Base-by-base conservation (phyloP, 2,797 vertebrate species). In the Tenualosa ilisha region DNA sequence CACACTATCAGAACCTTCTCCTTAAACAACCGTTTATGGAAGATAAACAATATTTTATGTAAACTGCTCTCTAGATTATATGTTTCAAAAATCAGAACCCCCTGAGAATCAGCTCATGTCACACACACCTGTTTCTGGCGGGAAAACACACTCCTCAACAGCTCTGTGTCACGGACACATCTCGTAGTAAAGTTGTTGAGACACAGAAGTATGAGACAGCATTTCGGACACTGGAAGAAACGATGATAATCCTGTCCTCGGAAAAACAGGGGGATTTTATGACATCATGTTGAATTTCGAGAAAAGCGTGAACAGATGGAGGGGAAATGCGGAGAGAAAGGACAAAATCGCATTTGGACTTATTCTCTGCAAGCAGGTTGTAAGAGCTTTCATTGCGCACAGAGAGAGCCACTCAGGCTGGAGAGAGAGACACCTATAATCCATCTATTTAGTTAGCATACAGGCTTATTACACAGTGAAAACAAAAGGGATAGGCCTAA, bases 401-500 rank as follows among this genome's bases (percentile, higher is more conserved):
- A 79, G 72, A 46, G 72, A 79, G 72, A 22, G 72, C 40, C 72
- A 79, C 72, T 79, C 72, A 79, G 3, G 37, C 15, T 79, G 72
- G 40, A 79, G 40, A 72, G 50, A 51, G 68, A 43, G 72, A 79
- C 72, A 79, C 40, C 72, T 79, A 79, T 79, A 79, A 79, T 79
- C 72, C 72, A n/a, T 46, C 72, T 79, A 79, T 79, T 79, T 79
- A 79, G 72, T 79, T 79, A 79, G 46, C 72, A 79, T 79, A 46
- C 40, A 79, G 72, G 37, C 72, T 40, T 79, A 79, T 79, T 79
- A 79, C 72, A 79, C 72, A 79, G 72, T 46, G 72, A 79, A 79
- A 79, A 79, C 72, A 79, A 79, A 79, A 79, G 72, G 40, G 72
- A 22, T 79, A 31, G 31, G 31, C 31, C 31, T 31, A 79, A 79